Conservation (phyloP, 2,888 invertebrate species). For the Brachynemurus nebulosus region DNA sequence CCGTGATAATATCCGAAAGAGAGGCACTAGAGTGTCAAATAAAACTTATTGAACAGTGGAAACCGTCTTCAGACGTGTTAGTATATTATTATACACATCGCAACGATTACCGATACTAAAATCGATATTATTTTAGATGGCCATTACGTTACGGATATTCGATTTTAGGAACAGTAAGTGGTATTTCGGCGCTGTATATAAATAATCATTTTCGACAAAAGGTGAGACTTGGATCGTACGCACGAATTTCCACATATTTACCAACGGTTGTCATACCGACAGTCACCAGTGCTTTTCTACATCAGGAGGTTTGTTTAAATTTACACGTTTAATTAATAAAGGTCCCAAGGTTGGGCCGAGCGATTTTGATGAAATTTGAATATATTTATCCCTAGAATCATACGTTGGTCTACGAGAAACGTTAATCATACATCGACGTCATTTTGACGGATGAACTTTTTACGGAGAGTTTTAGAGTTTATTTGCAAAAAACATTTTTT, state of each 20-base stretch:
- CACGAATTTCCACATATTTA: slow-evolving; percentile 42
- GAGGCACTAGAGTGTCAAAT: slow-evolving; percentile 46
- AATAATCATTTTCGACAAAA: slow-evolving; percentile 47
- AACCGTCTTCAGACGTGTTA: slow-evolving; percentile 44
- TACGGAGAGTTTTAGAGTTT: too few relatives aligned
- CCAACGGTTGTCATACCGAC: slow-evolving; percentile 48
- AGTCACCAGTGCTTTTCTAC: slow-evolving; percentile 36
- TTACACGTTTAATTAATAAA: too few relatives aligned
- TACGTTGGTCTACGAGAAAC: too few relatives aligned
- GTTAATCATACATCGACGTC: too few relatives aligned
- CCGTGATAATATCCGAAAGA: slow-evolving; percentile 37
- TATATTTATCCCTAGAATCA: too few relatives aligned
- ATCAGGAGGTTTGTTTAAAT: slow-evolving; percentile 48
- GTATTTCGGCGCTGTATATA: slow-evolving; percentile 41
- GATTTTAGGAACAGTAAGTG: slow-evolving; percentile 37
- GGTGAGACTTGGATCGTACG: slow-evolving; percentile 43
- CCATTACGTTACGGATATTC: slow-evolving; percentile 36
- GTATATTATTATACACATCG: slow-evolving; percentile 21
- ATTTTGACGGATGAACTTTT: too few relatives aligned
- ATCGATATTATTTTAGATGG: slow-evolving; percentile 32
- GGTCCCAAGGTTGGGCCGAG: too few relatives aligned
- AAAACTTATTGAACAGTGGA: slow-evolving; percentile 45
- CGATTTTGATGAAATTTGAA: too few relatives aligned
- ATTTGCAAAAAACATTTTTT: too few relatives aligned
- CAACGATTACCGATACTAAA: slow-evolving; percentile 7